Conservation (phyloP, 1,140 invertebrate genomes). For the Halesus radiatus region DNA sequence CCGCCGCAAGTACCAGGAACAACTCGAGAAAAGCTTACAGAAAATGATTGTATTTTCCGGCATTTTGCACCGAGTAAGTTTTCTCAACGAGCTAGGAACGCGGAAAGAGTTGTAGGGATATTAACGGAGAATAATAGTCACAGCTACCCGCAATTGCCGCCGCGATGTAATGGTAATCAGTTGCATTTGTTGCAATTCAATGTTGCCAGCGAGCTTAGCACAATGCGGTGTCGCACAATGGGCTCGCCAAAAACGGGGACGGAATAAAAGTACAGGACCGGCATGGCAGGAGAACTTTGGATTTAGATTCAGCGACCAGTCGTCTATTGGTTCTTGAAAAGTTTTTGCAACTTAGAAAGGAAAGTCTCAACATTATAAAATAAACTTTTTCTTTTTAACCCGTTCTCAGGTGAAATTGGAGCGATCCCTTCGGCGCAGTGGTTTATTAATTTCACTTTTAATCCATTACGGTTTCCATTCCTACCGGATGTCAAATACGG, state of each 20-base stretch:
- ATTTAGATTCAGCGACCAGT: not conserved
- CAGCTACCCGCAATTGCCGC: not conserved
- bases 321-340: too few relatives aligned
- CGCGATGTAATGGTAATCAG: not conserved
- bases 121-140: slow-evolving; percentile 1
- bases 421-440: too few relatives aligned
- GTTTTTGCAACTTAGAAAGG: too few relatives aligned
- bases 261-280: not conserved
- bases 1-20: not conserved
- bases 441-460: too few relatives aligned
- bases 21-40: slow-evolving; percentile 2
- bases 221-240: not conserved
- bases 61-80: slow-evolving; percentile 4
- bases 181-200: slow-evolving; percentile 5
- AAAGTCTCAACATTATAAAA: too few relatives aligned
- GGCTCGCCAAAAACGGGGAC: not conserved
- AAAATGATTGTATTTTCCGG: slow-evolving; percentile 9
- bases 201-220: slow-evolving; percentile 2
- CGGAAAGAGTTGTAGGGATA: not conserved
- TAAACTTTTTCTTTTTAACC: too few relatives aligned
- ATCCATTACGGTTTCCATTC: too few relatives aligned
- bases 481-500: too few relatives aligned
- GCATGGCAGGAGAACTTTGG: not conserved
- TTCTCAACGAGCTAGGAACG: not conserved
- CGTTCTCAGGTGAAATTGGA: too few relatives aligned